Evolutionary conservation across 1,140 invertebrate species (phyloP), one percentile per base, ranked within the genome.

Genomic region (Calliphora vicina): DNA sequence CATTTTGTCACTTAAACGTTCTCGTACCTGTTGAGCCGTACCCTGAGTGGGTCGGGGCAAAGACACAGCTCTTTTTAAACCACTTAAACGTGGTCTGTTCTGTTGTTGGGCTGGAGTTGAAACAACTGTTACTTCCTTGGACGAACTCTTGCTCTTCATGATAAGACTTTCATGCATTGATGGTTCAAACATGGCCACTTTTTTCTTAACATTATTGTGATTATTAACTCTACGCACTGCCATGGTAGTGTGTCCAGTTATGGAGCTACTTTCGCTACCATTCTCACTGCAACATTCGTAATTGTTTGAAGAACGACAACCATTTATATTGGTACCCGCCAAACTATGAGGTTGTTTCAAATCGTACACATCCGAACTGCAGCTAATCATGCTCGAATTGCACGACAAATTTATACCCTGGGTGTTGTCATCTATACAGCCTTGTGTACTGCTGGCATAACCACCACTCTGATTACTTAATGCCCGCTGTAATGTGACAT

Each of bases 341-440:
- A 71, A 29, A 71, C 29, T 57, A 23, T 81, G 80, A 0, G 35
- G 20, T 81, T 81, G 45, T 45, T 83, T 91, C 87, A 80, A 88
- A 91, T 1, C 92, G 91, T 23, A 93, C 82, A 4, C 94, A 9
- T 94, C 94, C 1, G 94, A 96, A 84, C 93, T 95, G 87, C 93
- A 96, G 84, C 93, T 96, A 26, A 96, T 93, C 72, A 96, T 92
- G 86, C 95, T 95, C 17, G 94, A 95, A 81, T 95, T 94, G 86
- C 94, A 95, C 1, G 94, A 95, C 0, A 91, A 88, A 10, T 91
- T 91, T 25, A 81, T 12, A 82, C 93, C 88, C 15, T 89, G 90
- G 78, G 91, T 91, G 84, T 35, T 86, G n/a, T 90, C 88, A 85
- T 90, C 88, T 26, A 84, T n/a, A 10, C 43, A 93, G 92, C n/a